Evolutionary conservation across 2,113 vertebrate species (phyloP).

Genomic region (Columbina picui): DNA sequence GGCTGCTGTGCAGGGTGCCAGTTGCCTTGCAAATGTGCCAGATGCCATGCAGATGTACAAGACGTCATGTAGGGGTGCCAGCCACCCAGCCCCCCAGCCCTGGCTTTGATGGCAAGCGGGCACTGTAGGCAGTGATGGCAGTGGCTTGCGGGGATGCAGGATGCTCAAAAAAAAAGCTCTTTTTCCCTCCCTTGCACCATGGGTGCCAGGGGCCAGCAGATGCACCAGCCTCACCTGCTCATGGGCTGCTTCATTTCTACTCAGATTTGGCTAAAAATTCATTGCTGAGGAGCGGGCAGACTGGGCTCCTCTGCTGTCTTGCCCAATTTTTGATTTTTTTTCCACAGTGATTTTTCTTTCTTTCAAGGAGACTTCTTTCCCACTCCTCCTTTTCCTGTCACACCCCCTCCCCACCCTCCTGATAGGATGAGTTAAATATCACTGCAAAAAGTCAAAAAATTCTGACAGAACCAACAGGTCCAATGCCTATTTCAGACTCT

Average conservation of each 20-base stretch:
- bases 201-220: accelerated
- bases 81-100: background rate
- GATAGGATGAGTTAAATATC: conserved; percentile 41
- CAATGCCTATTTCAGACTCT: conserved; percentile 35
- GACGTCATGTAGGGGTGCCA: background rate
- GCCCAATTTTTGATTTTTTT: background rate
- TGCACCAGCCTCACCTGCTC: accelerated
- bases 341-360: background rate
- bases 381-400: background rate
- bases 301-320: background rate
- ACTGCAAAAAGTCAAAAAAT: conserved; percentile 32
- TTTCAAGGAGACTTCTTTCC: background rate
- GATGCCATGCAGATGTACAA: background rate
- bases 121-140: accelerated
- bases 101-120: accelerated
- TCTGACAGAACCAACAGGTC: conserved; percentile 46
- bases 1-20: background rate
- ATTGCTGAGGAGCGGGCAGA: background rate
- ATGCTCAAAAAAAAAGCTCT: background rate
- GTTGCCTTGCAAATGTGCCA: background rate
- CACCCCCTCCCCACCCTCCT: background rate
- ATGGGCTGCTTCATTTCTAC: background rate
- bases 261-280: background rate
- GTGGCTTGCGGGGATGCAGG: accelerated
- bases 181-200: background rate